Evolutionary conservation across 2,797 vertebrate genomes (phyloP).

Genomic region (Percopsis omiscomaycus): DNA sequence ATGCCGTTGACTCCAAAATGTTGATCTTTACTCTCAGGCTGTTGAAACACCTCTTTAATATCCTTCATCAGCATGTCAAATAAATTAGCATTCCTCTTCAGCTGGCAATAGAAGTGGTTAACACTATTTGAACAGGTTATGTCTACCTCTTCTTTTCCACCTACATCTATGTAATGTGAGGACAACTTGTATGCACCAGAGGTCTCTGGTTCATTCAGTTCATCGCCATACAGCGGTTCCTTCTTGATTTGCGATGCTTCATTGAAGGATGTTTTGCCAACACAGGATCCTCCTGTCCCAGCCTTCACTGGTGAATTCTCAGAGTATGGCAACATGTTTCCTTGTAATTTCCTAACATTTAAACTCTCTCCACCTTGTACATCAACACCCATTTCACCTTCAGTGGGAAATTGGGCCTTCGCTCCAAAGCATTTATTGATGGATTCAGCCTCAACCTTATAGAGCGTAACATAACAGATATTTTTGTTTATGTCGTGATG

Average conservation of each 20-base stretch:
- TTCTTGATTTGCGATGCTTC: constrained; percentile 15
- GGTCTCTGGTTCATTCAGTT: too few species aligned
- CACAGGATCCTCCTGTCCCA: constrained; percentile 18
- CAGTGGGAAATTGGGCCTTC: constrained; percentile 15
- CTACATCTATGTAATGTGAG: constrained; percentile 76
- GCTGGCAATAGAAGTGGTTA: constrained; percentile 84
- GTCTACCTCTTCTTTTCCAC: constrained; percentile 76
- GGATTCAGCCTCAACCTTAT: constrained; percentile 67
- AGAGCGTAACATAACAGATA: constrained; percentile 80
- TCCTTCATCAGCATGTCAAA: constrained; percentile 70
- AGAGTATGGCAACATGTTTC: not conserved
- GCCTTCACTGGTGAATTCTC: constrained; percentile 20
- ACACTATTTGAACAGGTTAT: constrained; percentile 78
- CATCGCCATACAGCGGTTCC: not conserved
- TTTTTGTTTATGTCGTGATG: constrained; percentile 70
- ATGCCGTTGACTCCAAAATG: constrained; percentile 53
- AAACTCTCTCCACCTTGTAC: constrained; percentile 3
- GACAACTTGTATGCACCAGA: constrained; percentile 75
- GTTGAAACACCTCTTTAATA: constrained; percentile 59
- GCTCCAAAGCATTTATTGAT: constrained; percentile 77
- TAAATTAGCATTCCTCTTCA: constrained; percentile 74
- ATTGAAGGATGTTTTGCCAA: constrained; percentile 1
- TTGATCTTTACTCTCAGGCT: constrained; percentile 35
- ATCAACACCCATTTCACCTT: constrained; percentile 1
- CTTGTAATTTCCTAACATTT: constrained; percentile 1